Percentiles rank a stretch among this genome's conserved stretches.
Evolutionary conservation across 2,888 invertebrate genomes (phyloP).

Genomic region (Hirtodrosophila histrioides): DNA sequence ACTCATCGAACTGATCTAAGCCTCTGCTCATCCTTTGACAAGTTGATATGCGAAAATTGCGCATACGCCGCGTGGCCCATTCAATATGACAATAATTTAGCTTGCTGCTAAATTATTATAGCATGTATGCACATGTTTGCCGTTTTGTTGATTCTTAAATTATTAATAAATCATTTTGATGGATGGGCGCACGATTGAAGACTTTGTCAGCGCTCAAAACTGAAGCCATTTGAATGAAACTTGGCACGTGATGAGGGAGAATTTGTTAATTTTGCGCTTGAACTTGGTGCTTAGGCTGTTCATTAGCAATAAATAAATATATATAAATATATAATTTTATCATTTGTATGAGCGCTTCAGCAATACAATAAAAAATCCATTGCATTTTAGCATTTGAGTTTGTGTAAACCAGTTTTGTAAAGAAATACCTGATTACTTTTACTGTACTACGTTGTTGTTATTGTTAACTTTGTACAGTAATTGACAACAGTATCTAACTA

Average conservation of each 20-base stretch:
- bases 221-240: slow-evolving; percentile 15
- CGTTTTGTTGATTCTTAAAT: slow-evolving; percentile 45
- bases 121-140: slow-evolving; percentile 24
- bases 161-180: slow-evolving; percentile 69
- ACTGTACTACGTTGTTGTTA: slow-evolving; percentile 2
- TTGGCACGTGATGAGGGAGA: slow-evolving; percentile 61
- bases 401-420: slow-evolving; percentile 36
- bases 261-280: slow-evolving; percentile 13
- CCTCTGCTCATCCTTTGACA: slow-evolving; percentile 26
- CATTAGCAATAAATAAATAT: slow-evolving; percentile 35
- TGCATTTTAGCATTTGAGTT: slow-evolving; percentile 24
- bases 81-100: background rate
- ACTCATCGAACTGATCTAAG: slow-evolving; percentile 27
- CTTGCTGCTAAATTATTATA: too few species aligned
- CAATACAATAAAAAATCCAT: slow-evolving; percentile 21
- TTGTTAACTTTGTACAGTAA: background rate
- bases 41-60: slow-evolving; percentile 13
- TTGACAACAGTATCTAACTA: background rate
- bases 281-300: slow-evolving; percentile 17
- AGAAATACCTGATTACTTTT: slow-evolving; percentile 1
- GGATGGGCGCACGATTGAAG: slow-evolving; percentile 48
- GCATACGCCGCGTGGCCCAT: slow-evolving; percentile 34
- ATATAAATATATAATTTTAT: slow-evolving; percentile 45
- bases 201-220: slow-evolving; percentile 6
- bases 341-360: slow-evolving; percentile 33